Percentiles rank a stretch among this genome's conserved stretches.
These are phyloP conservation scores for Teinopalpus imperialis DNA, from an alignment of 2,888 invertebrate species.

Conservation along the genomic window DNA sequence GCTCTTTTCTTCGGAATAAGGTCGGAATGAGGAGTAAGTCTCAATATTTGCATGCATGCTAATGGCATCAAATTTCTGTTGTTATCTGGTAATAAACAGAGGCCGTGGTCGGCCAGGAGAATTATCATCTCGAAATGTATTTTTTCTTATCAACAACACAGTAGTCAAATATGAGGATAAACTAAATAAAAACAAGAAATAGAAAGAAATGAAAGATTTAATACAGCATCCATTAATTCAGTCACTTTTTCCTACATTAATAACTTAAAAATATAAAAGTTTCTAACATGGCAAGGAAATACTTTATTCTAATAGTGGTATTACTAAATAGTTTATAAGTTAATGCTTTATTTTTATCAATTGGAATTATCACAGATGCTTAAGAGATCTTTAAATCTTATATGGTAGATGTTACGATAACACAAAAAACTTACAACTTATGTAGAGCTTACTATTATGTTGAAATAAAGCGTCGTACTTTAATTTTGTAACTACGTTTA, in stretches of 20 bases:
- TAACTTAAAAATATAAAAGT: conserved; percentile 42
- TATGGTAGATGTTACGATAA: conserved; percentile 65
- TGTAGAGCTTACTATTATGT: conserved; percentile 36
- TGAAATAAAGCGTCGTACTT: conserved; percentile 30
- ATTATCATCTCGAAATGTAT: too few relatives aligned
- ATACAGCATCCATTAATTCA: conserved; percentile 63
- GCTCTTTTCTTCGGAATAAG: too few relatives aligned
- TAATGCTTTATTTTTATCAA: conserved; percentile 71
- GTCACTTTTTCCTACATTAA: conserved; percentile 47
- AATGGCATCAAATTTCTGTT: too few relatives aligned
- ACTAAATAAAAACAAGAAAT: conserved; percentile 4
- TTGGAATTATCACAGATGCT: conserved; percentile 79
- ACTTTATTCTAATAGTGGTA: conserved; percentile 48
- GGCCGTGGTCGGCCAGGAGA: too few relatives aligned
- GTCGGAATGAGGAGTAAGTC: too few relatives aligned
- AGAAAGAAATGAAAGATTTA: conserved; percentile 36
- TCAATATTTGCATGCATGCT: too few relatives aligned
- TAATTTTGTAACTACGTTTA: background rate
- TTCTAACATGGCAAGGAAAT: conserved; percentile 52
- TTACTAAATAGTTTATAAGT: conserved; percentile 68
- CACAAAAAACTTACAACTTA: conserved; percentile 38
- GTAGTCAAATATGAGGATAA: too few relatives aligned
- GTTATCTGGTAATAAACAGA: too few relatives aligned
- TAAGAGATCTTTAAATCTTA: conserved; percentile 79
- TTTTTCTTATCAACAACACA: too few relatives aligned